Conservation (phyloP, 2,888 invertebrate genomes). For the Lymantria dispar region DNA sequence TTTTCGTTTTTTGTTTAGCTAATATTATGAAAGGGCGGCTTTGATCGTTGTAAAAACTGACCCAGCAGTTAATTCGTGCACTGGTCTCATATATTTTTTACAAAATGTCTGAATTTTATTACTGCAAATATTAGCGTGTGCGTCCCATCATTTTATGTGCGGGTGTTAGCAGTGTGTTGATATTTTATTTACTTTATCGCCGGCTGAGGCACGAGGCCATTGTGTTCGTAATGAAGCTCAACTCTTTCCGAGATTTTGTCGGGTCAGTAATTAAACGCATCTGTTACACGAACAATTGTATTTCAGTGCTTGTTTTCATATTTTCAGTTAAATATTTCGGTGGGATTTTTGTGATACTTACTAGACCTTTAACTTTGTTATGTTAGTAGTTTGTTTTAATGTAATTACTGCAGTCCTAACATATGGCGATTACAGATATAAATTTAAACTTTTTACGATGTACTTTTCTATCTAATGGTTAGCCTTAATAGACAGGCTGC, state of each 20-base stretch:
- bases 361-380: slow-evolving; percentile 46
- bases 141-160: slow-evolving; percentile 59
- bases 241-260: slow-evolving; percentile 69
- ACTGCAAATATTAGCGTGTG: slow-evolving; percentile 67
- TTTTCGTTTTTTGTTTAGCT: slow-evolving; percentile 56
- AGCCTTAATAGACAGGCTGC: too few relatives aligned
- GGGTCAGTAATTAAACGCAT: slow-evolving; percentile 79
- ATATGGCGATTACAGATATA: slow-evolving; percentile 35
- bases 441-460: slow-evolving; percentile 13
- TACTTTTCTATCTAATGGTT: too few relatives aligned
- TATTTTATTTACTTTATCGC: slow-evolving; percentile 75
- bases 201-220: slow-evolving; percentile 49
- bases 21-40: slow-evolving; percentile 50
- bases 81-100: slow-evolving; percentile 56
- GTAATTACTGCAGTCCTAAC: slow-evolving; percentile 41
- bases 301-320: slow-evolving; percentile 53
- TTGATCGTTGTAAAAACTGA: slow-evolving; percentile 53
- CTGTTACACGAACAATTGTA: slow-evolving; percentile 68
- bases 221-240: slow-evolving; percentile 67
- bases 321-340: slow-evolving; percentile 53
- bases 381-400: slow-evolving; percentile 51
- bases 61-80: slow-evolving; percentile 65
- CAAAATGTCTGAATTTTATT: slow-evolving; percentile 67
- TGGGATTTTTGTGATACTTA: slow-evolving; percentile 48
- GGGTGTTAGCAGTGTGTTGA: slow-evolving; percentile 67